Percentiles rank a stretch among this genome's conserved stretches.
Evolutionary conservation across 2,113 vertebrate genomes (phyloP).

Genomic region (Tachycineta bicolor): DNA sequence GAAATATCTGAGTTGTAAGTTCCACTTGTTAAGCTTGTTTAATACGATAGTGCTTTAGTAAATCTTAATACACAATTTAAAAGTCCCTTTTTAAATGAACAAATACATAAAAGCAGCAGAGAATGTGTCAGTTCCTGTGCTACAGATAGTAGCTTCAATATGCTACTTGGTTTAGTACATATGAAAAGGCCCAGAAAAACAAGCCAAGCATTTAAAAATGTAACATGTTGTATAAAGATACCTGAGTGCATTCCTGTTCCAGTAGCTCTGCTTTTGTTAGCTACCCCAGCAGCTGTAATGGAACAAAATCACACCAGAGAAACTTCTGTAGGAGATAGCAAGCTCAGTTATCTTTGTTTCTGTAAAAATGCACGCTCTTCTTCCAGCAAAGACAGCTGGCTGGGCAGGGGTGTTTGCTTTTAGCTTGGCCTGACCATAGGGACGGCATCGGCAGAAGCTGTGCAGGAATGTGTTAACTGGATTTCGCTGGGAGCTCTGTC

Average conservation of each 20-base stretch:
- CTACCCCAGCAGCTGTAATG: background rate
- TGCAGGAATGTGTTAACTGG: conserved; percentile 37
- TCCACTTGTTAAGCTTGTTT: background rate
- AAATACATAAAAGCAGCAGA: background rate
- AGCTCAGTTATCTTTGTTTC: background rate
- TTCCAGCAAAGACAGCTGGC: background rate
- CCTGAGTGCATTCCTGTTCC: background rate
- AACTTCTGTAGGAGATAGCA: background rate
- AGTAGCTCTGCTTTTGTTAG: background rate
- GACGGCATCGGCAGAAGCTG: background rate
- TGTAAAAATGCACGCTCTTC: background rate
- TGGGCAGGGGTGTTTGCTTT: background rate
- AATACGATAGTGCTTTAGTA: background rate
- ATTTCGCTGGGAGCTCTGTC: background rate
- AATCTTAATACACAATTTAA: background rate
- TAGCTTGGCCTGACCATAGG: background rate
- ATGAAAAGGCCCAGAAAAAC: background rate
- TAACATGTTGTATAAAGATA: background rate
- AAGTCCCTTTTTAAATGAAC: background rate
- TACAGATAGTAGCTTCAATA: background rate
- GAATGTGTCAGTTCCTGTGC: background rate
- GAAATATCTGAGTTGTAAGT: background rate
- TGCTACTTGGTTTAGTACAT: background rate
- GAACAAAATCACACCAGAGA: background rate
- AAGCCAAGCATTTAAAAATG: background rate